A percentile compares a stretch with the other conserved stretches of the same genome.
phyloP scores from a whole-genome alignment of 2,797 vertebrate species.

The Capromys pilorides region DNA sequence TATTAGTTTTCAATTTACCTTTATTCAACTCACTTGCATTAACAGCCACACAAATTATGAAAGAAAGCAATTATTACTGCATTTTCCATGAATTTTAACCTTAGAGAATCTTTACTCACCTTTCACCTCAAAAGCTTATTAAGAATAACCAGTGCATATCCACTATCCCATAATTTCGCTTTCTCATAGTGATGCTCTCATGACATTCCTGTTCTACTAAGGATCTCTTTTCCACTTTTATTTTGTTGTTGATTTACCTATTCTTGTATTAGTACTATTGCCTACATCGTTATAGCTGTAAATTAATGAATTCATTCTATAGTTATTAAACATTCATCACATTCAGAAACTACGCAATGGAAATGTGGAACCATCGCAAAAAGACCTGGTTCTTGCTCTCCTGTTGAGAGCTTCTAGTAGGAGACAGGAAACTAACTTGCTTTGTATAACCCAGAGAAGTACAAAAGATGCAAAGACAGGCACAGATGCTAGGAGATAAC shows the following conservation, averaged over 20 bases:
- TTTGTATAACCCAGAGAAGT: not conserved
- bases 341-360: not conserved
- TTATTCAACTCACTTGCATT: slow-evolving; percentile 23
- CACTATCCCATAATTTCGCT: not conserved
- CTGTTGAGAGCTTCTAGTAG: not conserved
- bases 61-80: not conserved
- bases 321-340: not conserved
- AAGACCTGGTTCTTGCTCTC: not conserved
- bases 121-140: not conserved
- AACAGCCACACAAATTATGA: not conserved
- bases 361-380: not conserved
- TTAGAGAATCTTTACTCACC: not conserved
- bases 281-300: not conserved
- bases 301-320: not conserved
- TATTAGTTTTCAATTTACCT: not conserved
- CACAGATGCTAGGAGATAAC: not conserved
- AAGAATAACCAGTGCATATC: not conserved
- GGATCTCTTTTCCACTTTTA: not conserved
- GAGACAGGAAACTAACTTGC: not conserved
- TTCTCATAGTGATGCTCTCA: not conserved
- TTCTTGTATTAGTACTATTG: not conserved
- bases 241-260: not conserved
- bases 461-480: not conserved
- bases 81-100: slow-evolving; percentile 3
- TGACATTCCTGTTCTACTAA: slow-evolving; percentile 36